Base-by-base conservation (phyloP, 2,888 invertebrate species). In the Idaea dimidiata region DNA sequence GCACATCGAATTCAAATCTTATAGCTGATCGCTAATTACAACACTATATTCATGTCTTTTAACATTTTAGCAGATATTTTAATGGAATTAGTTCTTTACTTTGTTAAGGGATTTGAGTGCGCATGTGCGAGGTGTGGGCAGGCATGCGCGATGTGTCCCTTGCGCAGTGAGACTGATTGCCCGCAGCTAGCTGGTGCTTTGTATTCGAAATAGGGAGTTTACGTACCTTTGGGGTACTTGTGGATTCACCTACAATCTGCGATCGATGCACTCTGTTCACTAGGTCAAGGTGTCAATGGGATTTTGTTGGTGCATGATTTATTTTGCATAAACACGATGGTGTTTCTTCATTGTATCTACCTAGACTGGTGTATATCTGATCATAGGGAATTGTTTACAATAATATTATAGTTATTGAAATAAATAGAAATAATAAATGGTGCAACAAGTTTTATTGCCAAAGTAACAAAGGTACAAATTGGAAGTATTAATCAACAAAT, bases 401-500 rank as follows among this genome's bases (percentile, higher is more conserved):
- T 43, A 14, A 43, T 10, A 43, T 14, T 43, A n/a, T n/a, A 10
- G 10, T 43, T 43, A 24, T 43, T 10, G 54, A 62, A 63, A 53
- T 63, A 68, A 64, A 62, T 59, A 65, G 71, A 72, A 56, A 71
- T 66, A 58, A 18, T 59, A 10, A 78, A 78, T 72, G 70, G 79
- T 87, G 88, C 85, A 89, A 89, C 84, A 86, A 80, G 60, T 86
- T 90, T 88, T 87, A 90, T 86, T 90, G 79, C 76, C 75, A 85
- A 84, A 84, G 77, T 90, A 88, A 88, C 88, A 88, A 90, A 88
- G 82, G 84, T 90, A 89, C 79, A 89, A 89, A 88, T 83, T 60
- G 66, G 65, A 66, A 66, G 65, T 59, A 59, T 62, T 61, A 54
- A 66, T 66, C 71, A 74, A 58, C 43, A 66, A 60, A 54, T 54